Conservation (phyloP, 2,113 vertebrate genomes). For the Anguilla japonica region DNA sequence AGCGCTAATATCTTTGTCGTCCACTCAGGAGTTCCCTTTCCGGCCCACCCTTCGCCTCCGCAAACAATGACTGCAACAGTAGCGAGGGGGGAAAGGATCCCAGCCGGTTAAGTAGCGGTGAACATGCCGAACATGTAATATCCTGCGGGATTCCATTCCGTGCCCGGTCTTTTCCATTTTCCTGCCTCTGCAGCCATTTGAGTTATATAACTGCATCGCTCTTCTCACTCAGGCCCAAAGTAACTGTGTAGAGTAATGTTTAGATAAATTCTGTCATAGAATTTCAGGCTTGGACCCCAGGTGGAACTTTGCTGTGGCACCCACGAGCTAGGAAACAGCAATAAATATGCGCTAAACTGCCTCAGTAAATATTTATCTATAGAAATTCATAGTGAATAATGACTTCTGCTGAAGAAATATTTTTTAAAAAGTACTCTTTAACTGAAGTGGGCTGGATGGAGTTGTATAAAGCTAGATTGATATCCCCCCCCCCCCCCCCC, state of each 20-base stretch:
- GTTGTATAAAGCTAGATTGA: not conserved
- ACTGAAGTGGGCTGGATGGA: not conserved
- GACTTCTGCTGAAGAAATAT: not conserved
- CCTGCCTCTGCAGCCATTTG: not conserved
- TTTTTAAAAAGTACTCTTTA: too few relatives aligned
- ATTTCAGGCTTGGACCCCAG: not conserved
- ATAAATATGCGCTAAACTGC: not conserved
- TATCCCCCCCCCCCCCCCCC: not conserved
- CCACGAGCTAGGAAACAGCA: not conserved
- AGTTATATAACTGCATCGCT: not conserved
- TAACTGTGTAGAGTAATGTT: not conserved
- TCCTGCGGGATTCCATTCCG: not conserved
- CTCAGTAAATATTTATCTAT: not conserved
- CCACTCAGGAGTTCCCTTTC: constrained; percentile 19
- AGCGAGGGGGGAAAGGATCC: not conserved
- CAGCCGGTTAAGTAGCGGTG: not conserved
- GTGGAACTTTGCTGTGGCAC: not conserved
- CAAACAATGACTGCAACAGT: constrained; percentile 25
- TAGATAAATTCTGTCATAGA: not conserved
- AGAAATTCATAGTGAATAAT: not conserved
- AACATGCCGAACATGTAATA: not conserved
- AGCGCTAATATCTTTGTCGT: constrained; percentile 3
- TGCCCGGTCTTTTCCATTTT: constrained; percentile 10
- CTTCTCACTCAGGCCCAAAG: not conserved
- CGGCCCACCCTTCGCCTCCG: not conserved